Conservation (phyloP, 2,888 invertebrate genomes). For the Temnothorax unifasciatus region DNA sequence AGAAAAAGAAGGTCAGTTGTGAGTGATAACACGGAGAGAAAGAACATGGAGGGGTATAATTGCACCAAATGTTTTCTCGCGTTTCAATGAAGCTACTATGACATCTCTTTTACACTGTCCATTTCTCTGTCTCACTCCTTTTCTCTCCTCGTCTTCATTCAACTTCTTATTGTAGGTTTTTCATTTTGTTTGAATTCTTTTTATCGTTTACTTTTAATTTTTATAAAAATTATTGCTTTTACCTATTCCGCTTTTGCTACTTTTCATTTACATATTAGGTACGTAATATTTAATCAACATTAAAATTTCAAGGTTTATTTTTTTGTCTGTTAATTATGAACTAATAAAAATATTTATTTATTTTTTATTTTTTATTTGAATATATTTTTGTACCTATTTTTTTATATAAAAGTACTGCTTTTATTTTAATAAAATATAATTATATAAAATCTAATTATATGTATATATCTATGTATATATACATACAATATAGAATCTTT, state of each 20-base stretch:
- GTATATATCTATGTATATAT: too few species aligned
- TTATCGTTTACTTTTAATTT: not conserved
- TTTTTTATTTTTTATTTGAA: not conserved
- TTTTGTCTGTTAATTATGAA: not conserved
- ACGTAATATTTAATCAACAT: not conserved
- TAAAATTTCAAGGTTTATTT: not conserved
- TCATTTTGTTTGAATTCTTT: slow-evolving; percentile 20
- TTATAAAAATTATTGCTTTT: not conserved
- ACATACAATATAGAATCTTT: not conserved
- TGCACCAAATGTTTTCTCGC: slow-evolving; percentile 74
- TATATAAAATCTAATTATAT: not conserved
- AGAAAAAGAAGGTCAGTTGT: slow-evolving; percentile 2
- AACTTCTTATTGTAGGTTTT: slow-evolving; percentile 35
- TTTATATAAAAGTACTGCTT: not conserved
- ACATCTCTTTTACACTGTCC: slow-evolving; percentile 54
- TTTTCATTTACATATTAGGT: not conserved
- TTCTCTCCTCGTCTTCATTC: slow-evolving; percentile 13
- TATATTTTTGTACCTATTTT: not conserved
- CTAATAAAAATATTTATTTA: not conserved
- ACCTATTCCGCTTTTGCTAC: not conserved
- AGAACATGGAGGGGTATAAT: slow-evolving; percentile 75
- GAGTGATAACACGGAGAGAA: slow-evolving; percentile 28
- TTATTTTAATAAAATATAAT: not conserved
- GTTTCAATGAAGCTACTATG: slow-evolving; percentile 66
- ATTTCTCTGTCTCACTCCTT: slow-evolving; percentile 30